These are phyloP conservation scores for Pungitius pungitius DNA, from an alignment of 2,113 vertebrate species.

Conservation along the genomic window DNA sequence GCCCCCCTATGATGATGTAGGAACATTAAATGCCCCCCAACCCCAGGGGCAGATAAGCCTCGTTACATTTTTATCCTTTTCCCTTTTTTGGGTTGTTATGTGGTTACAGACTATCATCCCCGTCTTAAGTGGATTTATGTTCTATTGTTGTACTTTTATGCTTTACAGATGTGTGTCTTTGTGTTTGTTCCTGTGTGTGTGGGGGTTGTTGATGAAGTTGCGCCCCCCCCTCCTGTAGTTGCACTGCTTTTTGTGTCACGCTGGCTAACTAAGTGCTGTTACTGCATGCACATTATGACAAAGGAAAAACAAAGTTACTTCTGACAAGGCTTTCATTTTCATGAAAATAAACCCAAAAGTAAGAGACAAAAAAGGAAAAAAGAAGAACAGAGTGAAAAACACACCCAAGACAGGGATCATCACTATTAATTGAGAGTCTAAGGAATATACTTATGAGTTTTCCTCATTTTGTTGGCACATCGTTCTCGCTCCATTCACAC, in stretches of 20 bases:
- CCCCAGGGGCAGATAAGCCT: too few species aligned
- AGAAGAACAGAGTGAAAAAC: neutral
- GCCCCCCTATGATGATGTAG: too few species aligned
- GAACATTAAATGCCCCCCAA: too few species aligned
- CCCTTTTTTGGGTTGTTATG: too few species aligned
- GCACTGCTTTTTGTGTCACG: neutral
- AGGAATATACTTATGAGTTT: constrained; percentile 4
- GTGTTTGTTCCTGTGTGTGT: neutral
- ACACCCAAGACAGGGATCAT: neutral
- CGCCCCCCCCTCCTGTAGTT: too few species aligned
- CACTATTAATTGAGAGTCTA: neutral
- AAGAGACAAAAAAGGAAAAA: neutral
- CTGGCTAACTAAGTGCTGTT: neutral
- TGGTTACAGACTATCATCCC: too few species aligned
- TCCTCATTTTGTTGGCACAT: constrained; percentile 22
- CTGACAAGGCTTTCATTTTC: neutral
- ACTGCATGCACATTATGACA: neutral
- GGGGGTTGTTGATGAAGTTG: too few species aligned
- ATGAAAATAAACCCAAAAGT: neutral
- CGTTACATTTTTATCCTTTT: too few species aligned
- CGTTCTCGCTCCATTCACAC: neutral
- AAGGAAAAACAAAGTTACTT: neutral
- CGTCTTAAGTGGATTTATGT: too few species aligned
- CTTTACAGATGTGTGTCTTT: too few species aligned
- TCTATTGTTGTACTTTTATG: too few species aligned